Evolutionary conservation across 1,140 invertebrate genomes (phyloP).

Genomic region (Cotesia chilonis): DNA sequence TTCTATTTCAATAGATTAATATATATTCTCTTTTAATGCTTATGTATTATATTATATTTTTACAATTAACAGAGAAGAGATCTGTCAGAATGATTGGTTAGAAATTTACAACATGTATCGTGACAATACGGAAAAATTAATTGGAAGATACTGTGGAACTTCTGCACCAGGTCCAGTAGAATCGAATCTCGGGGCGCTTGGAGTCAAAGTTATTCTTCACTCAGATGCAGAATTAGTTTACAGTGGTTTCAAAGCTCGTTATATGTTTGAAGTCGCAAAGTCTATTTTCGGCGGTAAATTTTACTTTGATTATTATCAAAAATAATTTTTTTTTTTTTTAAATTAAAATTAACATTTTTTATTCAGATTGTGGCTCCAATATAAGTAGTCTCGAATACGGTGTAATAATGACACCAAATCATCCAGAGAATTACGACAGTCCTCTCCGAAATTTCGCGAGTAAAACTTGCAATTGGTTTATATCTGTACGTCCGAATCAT

Average conservation of each 20-base stretch:
- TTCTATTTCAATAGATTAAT: too few relatives aligned
- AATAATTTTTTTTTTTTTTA: constrained; percentile 14
- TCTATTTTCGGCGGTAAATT: constrained; percentile 80
- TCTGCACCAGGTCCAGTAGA: constrained; percentile 89
- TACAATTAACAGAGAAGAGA: constrained; percentile 65
- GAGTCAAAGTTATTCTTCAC: constrained; percentile 84
- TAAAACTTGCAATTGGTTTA: constrained; percentile 91
- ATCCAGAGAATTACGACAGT: constrained; percentile 85
- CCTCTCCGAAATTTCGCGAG: constrained; percentile 78
- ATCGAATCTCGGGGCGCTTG: constrained; percentile 84
- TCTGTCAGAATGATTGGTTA: constrained; percentile 91
- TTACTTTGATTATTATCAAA: constrained; percentile 3
- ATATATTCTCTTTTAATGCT: background rate
- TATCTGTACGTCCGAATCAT: constrained; percentile 82
- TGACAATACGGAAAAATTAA: constrained; percentile 80
- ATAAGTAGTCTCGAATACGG: constrained; percentile 86
- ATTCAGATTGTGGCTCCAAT: constrained; percentile 87
- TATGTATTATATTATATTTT: constrained; percentile 16
- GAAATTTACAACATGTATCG: constrained; percentile 90
- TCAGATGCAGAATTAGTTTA: constrained; percentile 84
- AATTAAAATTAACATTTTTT: constrained; percentile 16
- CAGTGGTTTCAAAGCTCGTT: constrained; percentile 90
- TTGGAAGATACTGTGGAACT: constrained; percentile 86
- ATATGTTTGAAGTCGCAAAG: constrained; percentile 87
- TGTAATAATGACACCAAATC: constrained; percentile 85